phyloP scores from a whole-genome alignment of 2,888 invertebrate species.

The Andrena bucephala region DNA sequence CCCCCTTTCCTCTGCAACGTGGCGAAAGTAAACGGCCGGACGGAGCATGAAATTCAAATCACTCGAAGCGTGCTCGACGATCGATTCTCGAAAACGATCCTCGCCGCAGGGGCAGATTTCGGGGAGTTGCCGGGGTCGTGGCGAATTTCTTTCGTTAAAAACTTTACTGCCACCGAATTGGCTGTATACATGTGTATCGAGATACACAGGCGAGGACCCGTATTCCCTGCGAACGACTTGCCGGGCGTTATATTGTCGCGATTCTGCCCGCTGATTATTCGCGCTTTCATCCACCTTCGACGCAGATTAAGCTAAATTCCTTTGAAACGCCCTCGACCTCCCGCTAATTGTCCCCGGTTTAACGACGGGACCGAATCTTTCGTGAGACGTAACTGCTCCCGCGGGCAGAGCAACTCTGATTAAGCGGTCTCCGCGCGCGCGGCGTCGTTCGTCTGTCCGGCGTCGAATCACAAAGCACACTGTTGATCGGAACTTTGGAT shows the following conservation, averaged over 20 bases:
- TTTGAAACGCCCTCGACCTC: constrained; percentile 5
- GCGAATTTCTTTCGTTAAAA: too few relatives aligned
- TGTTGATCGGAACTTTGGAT: neutral
- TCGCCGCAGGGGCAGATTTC: too few relatives aligned
- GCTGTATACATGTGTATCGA: constrained; percentile 2
- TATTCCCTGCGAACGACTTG: too few relatives aligned
- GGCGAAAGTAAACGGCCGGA: neutral
- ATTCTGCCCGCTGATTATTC: neutral
- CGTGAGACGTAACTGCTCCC: neutral
- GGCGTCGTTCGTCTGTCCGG: neutral
- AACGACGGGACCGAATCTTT: constrained; percentile 27
- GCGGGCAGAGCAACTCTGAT: constrained; percentile 9
- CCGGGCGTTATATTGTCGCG: neutral
- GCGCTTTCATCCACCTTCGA: neutral
- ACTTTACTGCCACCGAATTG: too few relatives aligned
- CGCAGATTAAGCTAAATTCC: constrained; percentile 13
- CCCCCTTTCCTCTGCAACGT: neutral
- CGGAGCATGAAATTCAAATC: constrained; percentile 12
- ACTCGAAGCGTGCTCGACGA: neutral
- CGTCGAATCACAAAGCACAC: neutral
- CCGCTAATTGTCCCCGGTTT: constrained; percentile 7
- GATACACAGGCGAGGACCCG: neutral
- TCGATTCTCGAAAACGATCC: neutral
- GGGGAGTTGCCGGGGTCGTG: too few relatives aligned
- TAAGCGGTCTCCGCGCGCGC: neutral